Evolutionary conservation across 2,888 invertebrate genomes (phyloP).

Genomic region (Aromia moschata): DNA sequence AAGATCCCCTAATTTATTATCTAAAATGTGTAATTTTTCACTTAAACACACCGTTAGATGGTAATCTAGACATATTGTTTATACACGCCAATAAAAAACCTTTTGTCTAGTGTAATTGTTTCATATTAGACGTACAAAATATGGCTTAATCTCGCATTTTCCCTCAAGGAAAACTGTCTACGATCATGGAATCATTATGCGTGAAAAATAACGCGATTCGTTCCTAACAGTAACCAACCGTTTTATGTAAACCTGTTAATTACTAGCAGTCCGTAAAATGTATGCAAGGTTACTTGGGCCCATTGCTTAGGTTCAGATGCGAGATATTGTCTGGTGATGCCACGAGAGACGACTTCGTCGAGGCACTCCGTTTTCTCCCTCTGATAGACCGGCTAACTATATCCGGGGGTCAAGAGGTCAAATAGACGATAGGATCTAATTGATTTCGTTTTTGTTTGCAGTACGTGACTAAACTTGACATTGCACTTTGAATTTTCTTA

Average conservation of each 20-base stretch:
- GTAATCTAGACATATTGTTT: slow-evolving; percentile 1
- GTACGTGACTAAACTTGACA: too few species aligned
- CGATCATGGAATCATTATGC: neutral
- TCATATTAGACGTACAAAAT: neutral
- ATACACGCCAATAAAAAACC: neutral
- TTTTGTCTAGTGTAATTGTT: neutral
- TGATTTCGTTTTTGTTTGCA: neutral
- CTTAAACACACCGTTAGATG: neutral
- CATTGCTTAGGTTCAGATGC: neutral
- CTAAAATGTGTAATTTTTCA: neutral
- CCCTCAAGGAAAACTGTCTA: neutral
- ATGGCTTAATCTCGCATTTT: neutral
- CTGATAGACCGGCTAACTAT: neutral
- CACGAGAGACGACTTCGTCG: neutral
- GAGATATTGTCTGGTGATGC: neutral
- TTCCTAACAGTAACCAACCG: slow-evolving; percentile 22
- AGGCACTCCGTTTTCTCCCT: neutral
- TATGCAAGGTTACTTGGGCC: slow-evolving; percentile 16
- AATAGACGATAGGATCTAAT: neutral
- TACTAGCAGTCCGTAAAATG: slow-evolving; percentile 11
- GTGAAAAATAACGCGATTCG: slow-evolving; percentile 1
- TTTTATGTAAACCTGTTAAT: slow-evolving; percentile 24
- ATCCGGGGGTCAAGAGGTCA: neutral
- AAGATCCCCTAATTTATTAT: neutral
- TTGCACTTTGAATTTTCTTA: too few species aligned